Conservation (phyloP, 2,797 vertebrate genomes). For the Eurystomus glaucurus region DNA sequence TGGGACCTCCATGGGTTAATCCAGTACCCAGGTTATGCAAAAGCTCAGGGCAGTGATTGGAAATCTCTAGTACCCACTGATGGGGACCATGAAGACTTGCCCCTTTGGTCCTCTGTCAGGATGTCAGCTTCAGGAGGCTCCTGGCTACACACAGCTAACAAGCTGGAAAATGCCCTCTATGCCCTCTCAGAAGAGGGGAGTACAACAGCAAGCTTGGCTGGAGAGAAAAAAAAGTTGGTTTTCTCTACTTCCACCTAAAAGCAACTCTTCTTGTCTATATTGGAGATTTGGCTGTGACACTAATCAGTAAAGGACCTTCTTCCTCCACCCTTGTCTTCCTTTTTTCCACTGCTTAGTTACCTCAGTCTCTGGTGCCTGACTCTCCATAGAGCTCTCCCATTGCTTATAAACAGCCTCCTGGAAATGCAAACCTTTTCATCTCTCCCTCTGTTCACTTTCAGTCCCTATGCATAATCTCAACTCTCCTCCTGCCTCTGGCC, state of each 20-base stretch:
- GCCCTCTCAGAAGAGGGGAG: not conserved
- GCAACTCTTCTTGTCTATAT: no score
- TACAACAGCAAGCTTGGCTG: not conserved
- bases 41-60: not conserved
- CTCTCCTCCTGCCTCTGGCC: not conserved
- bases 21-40: not conserved
- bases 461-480: not conserved
- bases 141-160: not conserved
- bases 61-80: not conserved
- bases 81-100: not conserved
- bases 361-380: accelerated
- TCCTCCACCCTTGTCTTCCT: not conserved
- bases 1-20: not conserved
- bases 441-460: not conserved
- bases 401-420: not conserved
- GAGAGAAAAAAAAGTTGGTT: not conserved
- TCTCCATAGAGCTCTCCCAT: not conserved
- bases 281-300: not conserved
- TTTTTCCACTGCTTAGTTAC: not conserved
- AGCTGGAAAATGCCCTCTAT: not conserved
- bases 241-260: not conserved
- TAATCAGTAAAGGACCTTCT: not conserved
- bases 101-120: not conserved
- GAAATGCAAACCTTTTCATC: not conserved
- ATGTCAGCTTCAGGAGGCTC: not conserved